Base-by-base conservation (phyloP, 1,140 invertebrate genomes). In the Schlechtendalia chinensis region DNA sequence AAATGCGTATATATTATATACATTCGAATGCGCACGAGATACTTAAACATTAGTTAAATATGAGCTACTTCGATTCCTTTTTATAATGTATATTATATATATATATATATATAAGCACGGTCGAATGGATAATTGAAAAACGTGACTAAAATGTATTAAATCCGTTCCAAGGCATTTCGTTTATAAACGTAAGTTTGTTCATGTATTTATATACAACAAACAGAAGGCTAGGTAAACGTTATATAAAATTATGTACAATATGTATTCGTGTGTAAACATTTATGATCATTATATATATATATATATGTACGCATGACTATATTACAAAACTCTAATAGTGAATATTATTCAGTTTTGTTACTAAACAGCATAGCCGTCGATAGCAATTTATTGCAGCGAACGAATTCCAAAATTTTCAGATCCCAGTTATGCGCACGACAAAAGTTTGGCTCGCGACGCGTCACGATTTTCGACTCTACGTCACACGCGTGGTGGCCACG, bases 111-210 rank as follows among this genome's bases (percentile, higher is more conserved):
- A 50, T 19, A 72, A 72, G 17, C 19, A 45, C 29, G 12, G 22
- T 19, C n/a, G 22, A 59, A 58, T 24, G 72, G 54, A 77, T 77
- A 77, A 77, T 58, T 59, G 72, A 58, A 77, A 77, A 77, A 59
- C 72, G 72, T 77, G 54, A 77, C 54, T 77, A 22, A 59, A 77
- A 77, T 56, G 14, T 16, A 59, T 58, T 77, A 24, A 39, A 77
- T 59, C 22, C n/a, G 56, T n/a, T 77, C 16, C 6, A 56, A 11
- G 71, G 32, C n/a, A 45, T 59, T 58, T 45, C 14, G 32, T 59
- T 77, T 24, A 59, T 56, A 59, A 77, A 59, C n/a, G 72, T 75
- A 77, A 72, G 50, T 54, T 29, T 71, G 72, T 45, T 75, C 50
- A 45, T 58, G 39, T 8, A 58, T 77, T 45, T 45, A 29, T 32